Evolutionary conservation across 1,140 invertebrate genomes (phyloP).

Genomic region (Hyles euphorbiae): DNA sequence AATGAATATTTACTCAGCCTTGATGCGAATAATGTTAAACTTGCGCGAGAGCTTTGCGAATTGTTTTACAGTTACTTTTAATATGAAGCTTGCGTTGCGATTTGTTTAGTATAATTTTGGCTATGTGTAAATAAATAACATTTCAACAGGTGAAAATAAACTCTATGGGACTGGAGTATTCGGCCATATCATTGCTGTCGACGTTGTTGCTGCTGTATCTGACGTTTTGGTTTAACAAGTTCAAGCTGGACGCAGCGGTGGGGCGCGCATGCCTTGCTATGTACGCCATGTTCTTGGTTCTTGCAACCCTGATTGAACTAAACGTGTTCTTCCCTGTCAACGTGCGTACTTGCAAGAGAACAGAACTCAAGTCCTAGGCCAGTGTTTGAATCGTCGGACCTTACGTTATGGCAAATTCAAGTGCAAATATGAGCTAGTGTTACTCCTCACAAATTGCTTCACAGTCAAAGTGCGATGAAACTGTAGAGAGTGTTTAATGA

Average conservation of each 20-base stretch:
- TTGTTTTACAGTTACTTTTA: background rate
- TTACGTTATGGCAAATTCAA: conserved; percentile 13
- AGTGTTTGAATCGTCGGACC: conserved; percentile 18
- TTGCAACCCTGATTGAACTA: conserved; percentile 90
- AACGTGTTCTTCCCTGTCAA: conserved; percentile 93
- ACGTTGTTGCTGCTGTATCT: conserved; percentile 87
- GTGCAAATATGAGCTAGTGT: conserved; percentile 17
- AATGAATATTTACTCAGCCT: conserved; percentile 8
- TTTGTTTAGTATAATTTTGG: background rate
- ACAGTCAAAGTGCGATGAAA: conserved; percentile 19
- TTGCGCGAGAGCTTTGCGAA: conserved; percentile 5
- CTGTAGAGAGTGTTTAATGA: conserved; percentile 12
- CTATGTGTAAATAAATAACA: background rate
- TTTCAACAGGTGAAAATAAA: conserved; percentile 79
- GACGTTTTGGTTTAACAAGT: conserved; percentile 88
- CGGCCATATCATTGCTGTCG: conserved; percentile 88
- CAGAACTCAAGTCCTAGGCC: conserved; percentile 53
- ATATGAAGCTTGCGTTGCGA: conserved; percentile 8
- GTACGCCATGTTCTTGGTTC: conserved; percentile 88
- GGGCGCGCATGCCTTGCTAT: conserved; percentile 87
- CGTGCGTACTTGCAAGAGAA: conserved; percentile 83
- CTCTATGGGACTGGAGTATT: conserved; percentile 89
- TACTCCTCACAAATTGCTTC: conserved; percentile 18
- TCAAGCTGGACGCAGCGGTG: conserved; percentile 86
- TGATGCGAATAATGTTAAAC: conserved; percentile 9